Percentiles rank a stretch among this genome's conserved stretches.
phyloP scores from a whole-genome alignment of 1,140 invertebrate species.

The Rhizoglyphus robini region DNA sequence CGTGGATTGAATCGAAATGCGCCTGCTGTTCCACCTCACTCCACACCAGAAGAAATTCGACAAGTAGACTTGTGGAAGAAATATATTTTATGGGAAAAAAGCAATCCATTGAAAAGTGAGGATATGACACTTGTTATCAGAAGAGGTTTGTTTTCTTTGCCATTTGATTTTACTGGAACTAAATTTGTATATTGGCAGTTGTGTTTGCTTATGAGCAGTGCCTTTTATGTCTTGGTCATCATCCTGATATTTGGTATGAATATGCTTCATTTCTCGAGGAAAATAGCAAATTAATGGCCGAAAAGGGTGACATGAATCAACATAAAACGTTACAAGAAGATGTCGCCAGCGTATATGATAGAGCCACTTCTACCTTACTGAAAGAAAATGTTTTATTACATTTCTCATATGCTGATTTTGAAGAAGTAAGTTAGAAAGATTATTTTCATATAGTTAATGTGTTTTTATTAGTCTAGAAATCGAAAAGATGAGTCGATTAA shows the following conservation, averaged over 20 bases:
- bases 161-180: background rate
- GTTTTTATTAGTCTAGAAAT: conserved; percentile 48
- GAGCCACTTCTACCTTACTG: conserved; percentile 60
- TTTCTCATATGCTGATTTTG: conserved; percentile 97
- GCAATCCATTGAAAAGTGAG: conserved; percentile 87
- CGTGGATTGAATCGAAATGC: conserved; percentile 84
- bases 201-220: conserved; percentile 99
- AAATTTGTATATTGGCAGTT: conserved; percentile 41
- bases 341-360: conserved; percentile 80
- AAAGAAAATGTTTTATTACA: conserved; percentile 84
- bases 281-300: conserved; percentile 74
- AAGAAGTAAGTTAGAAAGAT: conserved; percentile 61
- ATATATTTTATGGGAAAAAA: conserved; percentile 93
- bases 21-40: conserved; percentile 78
- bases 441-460: background rate
- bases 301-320: conserved; percentile 87
- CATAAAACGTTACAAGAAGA: conserved; percentile 84
- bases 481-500: conserved; percentile 95
- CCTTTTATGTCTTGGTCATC: conserved; percentile 84
- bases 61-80: conserved; percentile 98
- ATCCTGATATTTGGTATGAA: conserved; percentile 98
- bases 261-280: conserved; percentile 89
- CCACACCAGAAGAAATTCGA: conserved; percentile 77
- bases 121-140: conserved; percentile 82
- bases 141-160: conserved; percentile 37